Evolutionary conservation across 1,140 invertebrate genomes (phyloP).

Genomic region (Ostrea denselamellosa): DNA sequence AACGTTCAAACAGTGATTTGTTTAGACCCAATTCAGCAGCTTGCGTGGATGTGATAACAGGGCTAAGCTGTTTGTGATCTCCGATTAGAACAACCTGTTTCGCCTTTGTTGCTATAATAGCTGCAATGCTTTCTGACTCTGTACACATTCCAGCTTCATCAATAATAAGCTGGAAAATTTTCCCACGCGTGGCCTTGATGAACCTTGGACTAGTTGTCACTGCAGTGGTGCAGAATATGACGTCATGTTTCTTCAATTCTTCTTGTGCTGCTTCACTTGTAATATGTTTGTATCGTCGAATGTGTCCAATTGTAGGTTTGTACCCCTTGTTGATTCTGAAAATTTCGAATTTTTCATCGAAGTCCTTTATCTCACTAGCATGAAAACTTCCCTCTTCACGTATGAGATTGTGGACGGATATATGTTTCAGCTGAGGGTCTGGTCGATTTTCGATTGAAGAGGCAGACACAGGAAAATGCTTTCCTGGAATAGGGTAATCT

Average conservation of each 20-base stretch:
- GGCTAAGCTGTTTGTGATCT: conserved; percentile 74
- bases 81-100: conserved; percentile 76
- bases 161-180: conserved; percentile 69
- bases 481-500: conserved; percentile 62
- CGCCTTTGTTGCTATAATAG: conserved; percentile 68
- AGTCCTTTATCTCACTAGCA: conserved; percentile 52
- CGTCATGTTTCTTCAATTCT: conserved; percentile 59
- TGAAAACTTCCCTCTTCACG: conserved; percentile 54
- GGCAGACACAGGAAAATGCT: conserved; percentile 12
- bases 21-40: conserved; percentile 69
- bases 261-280: conserved; percentile 53
- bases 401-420: conserved; percentile 59
- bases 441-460: conserved; percentile 44
- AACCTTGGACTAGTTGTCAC: conserved; percentile 55
- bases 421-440: conserved; percentile 47
- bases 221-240: conserved; percentile 62
- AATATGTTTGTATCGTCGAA: conserved; percentile 56
- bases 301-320: conserved; percentile 10
- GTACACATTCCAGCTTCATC: conserved; percentile 75
- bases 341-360: neutral
- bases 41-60: conserved; percentile 67
- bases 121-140: conserved; percentile 73
- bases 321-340: neutral
- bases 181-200: conserved; percentile 44
- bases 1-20: conserved; percentile 74